Percentiles rank a stretch among this genome's conserved stretches.
Conservation (phyloP, 2,888 invertebrate genomes). For the Crematogaster levior region DNA sequence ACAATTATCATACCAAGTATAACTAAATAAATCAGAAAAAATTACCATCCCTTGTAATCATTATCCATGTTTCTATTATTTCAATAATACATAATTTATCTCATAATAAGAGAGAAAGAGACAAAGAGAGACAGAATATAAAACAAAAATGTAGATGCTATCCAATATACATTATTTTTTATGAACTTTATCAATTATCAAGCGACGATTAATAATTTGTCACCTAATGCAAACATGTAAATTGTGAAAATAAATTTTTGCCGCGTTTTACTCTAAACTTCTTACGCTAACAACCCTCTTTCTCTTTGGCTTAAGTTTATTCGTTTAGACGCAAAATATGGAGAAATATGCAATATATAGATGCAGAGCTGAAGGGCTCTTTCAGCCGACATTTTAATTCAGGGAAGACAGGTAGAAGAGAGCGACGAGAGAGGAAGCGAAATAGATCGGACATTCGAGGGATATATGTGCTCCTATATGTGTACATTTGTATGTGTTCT, state of each 20-base stretch:
- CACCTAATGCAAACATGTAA: not conserved
- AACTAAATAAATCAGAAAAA: not conserved
- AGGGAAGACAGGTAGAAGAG: not conserved
- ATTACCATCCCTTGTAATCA: not conserved
- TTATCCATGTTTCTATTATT: not conserved
- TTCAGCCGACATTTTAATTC: constrained; percentile 27
- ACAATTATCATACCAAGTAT: not conserved
- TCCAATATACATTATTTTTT: not conserved
- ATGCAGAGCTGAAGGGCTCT: constrained; percentile 11
- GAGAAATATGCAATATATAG: not conserved
- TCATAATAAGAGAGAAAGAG: too few species aligned
- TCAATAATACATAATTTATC: not conserved
- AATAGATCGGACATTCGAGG: constrained; percentile 26
- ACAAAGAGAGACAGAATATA: not conserved
- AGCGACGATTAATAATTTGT: not conserved
- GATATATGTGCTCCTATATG: not conserved
- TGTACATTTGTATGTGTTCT: not conserved
- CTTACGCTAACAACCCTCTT: too few species aligned
- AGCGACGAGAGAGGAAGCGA: not conserved
- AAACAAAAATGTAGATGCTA: not conserved
- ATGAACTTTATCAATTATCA: not conserved
- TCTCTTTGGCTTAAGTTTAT: not conserved
- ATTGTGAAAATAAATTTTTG: not conserved
- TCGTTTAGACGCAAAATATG: not conserved
- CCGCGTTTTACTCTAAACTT: not conserved